Evolutionary conservation across 2,888 invertebrate genomes (phyloP).

Genomic region (Celastrina argiolus): DNA sequence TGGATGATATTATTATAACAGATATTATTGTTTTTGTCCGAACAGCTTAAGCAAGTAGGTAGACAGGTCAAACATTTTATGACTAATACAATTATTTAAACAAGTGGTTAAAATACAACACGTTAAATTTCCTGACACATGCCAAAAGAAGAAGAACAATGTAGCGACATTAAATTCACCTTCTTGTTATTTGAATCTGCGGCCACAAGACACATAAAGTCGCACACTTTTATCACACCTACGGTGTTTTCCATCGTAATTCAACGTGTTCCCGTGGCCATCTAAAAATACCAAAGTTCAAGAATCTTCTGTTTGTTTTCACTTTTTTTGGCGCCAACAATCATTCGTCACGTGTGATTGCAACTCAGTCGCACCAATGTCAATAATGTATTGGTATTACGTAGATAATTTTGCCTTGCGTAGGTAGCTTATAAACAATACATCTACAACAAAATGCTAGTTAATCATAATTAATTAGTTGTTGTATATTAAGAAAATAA

Average conservation of each 20-base stretch:
- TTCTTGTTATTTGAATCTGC: too few relatives aligned
- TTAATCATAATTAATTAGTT: background rate
- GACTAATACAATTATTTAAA: too few relatives aligned
- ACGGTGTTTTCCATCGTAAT: background rate
- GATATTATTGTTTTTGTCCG: too few relatives aligned
- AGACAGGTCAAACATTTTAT: too few relatives aligned
- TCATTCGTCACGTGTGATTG: background rate
- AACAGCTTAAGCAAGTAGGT: too few relatives aligned
- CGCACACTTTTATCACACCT: too few relatives aligned
- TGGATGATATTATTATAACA: too few relatives aligned
- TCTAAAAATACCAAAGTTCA: background rate
- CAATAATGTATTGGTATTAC: background rate
- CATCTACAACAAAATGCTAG: background rate
- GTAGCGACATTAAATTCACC: too few relatives aligned
- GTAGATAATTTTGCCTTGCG: background rate
- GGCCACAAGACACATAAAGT: too few relatives aligned
- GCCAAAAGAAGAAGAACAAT: too few relatives aligned
- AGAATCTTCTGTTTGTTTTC: slow-evolving; percentile 1
- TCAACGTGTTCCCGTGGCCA: background rate
- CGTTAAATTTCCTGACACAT: too few relatives aligned
- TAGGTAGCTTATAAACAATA: background rate
- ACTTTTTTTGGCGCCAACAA: slow-evolving; percentile 8
- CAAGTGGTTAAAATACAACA: too few relatives aligned
- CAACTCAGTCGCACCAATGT: background rate
- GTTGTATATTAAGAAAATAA: background rate